Evolutionary conservation across 1,140 invertebrate species (phyloP), one percentile per base, ranked within the genome.

Genomic region (Bombyx mandarina): DNA sequence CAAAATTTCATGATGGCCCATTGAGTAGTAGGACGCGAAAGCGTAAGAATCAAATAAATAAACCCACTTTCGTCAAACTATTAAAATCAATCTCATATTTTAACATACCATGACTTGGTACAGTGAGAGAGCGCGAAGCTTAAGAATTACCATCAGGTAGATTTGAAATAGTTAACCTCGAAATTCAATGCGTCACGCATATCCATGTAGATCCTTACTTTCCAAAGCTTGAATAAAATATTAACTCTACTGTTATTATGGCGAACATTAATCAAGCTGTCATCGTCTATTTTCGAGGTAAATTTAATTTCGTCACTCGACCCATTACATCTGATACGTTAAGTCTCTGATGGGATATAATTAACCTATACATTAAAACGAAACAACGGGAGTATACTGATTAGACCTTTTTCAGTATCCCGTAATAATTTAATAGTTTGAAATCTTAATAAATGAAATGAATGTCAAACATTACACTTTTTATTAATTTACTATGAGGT

Each of bases 231-330:
- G 64, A 75, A 82, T 82, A 77, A 82, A 77, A 82, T 73, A 82
- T 79, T 76, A 69, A 74, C 63, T 78, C 67, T 71, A 59, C 64
- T 59, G 73, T 79, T 78, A 79, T 73, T 75, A 76, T 70, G 75
- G 72, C 68, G 60, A 66, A 72, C 73, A 84, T 82, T 74, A 74
- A 81, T 82, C 79, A 78, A 77, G 60, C 70, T 76, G 73, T 79
- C 77, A 60, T 54, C 72, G 64, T 75, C 67, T 79, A 78, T 78
- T 79, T 82, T 72, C 65, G 69, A 77, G 64, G 67, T 76, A 76
- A 77, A 76, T 66, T 75, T 81, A 70, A 79, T 77, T 80, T 69
- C 68, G 58, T 68, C 67, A 64, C 65, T 54, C 49, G 61, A 35
- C 60, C 62, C 57, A 59, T 70, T 65, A 61, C 56, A 62, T 61